Evolutionary conservation across 1,140 invertebrate genomes (phyloP).

Genomic region (Lerema accius): DNA sequence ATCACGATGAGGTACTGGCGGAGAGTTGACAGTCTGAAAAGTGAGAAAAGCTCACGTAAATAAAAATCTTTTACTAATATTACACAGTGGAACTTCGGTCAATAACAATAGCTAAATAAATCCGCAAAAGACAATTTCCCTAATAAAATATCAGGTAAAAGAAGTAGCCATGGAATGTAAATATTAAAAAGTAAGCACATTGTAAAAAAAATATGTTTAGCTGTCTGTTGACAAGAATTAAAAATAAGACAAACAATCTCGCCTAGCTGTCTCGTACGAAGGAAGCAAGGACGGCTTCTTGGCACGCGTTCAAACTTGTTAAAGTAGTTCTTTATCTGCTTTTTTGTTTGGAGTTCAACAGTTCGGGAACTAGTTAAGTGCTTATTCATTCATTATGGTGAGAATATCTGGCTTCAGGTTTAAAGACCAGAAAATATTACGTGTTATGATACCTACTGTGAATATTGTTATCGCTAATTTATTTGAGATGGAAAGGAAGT

Average conservation of each 20-base stretch:
- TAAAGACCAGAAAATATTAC: slow-evolving; percentile 33
- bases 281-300: slow-evolving; percentile 49
- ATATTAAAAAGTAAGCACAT: neutral
- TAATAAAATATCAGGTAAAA: too few relatives aligned
- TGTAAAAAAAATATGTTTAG: slow-evolving; percentile 12
- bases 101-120: too few relatives aligned
- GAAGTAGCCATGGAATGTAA: neutral
- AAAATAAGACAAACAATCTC: slow-evolving; percentile 39
- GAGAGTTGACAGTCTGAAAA: slow-evolving; percentile 79
- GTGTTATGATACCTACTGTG: too few relatives aligned
- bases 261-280: slow-evolving; percentile 44
- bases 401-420: slow-evolving; percentile 41
- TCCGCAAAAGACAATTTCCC: too few relatives aligned
- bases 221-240: slow-evolving; percentile 23
- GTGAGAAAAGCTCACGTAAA: slow-evolving; percentile 28
- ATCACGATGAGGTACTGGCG: slow-evolving; percentile 70
- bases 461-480: too few relatives aligned
- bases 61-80: neutral
- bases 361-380: slow-evolving; percentile 37
- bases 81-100: too few relatives aligned
- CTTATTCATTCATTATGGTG: slow-evolving; percentile 33
- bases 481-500: too few relatives aligned
- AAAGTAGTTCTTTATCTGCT: slow-evolving; percentile 44
- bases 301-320: slow-evolving; percentile 47
- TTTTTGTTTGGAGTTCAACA: slow-evolving; percentile 43